Conservation (phyloP, 2,888 invertebrate species). For the Phlogophora meticulosa region DNA sequence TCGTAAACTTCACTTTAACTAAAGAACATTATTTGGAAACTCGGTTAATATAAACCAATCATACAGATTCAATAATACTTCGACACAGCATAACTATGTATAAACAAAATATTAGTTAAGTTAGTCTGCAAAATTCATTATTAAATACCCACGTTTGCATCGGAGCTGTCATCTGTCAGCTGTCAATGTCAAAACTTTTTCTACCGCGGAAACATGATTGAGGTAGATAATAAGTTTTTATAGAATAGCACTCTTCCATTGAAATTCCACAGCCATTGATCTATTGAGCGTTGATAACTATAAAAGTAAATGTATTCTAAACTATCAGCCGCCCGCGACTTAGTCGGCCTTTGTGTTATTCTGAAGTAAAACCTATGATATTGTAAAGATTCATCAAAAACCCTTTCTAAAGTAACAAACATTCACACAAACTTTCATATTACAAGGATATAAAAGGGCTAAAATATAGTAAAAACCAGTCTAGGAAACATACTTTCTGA, state of each 20-base stretch:
- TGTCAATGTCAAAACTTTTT: conserved; percentile 31
- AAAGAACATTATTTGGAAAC: conserved; percentile 21
- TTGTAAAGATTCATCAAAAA: too few species aligned
- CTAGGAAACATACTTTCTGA: too few species aligned
- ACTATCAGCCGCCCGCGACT: too few species aligned
- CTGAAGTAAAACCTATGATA: too few species aligned
- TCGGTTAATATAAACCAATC: conserved; percentile 12
- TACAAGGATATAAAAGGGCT: too few species aligned
- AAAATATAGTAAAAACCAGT: too few species aligned
- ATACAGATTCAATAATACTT: not conserved
- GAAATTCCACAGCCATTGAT: not conserved
- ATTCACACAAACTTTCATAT: too few species aligned
- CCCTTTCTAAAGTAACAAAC: too few species aligned
- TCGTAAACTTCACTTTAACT: conserved; percentile 31
- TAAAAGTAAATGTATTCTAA: too few species aligned
- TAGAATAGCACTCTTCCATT: not conserved
- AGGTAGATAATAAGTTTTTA: conserved; percentile 25
- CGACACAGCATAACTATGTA: too few species aligned
- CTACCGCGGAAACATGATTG: not conserved
- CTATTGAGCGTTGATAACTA: too few species aligned
- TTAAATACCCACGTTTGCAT: conserved; percentile 3
- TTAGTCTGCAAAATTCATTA: not conserved
- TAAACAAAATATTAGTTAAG: not conserved
- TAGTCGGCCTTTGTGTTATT: too few species aligned
- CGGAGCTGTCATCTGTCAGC: not conserved